A percentile compares a stretch with the other conserved stretches of the same genome.
phyloP scores from a whole-genome alignment of 2,797 vertebrate genomes.

The Crenuchus spilurus region DNA sequence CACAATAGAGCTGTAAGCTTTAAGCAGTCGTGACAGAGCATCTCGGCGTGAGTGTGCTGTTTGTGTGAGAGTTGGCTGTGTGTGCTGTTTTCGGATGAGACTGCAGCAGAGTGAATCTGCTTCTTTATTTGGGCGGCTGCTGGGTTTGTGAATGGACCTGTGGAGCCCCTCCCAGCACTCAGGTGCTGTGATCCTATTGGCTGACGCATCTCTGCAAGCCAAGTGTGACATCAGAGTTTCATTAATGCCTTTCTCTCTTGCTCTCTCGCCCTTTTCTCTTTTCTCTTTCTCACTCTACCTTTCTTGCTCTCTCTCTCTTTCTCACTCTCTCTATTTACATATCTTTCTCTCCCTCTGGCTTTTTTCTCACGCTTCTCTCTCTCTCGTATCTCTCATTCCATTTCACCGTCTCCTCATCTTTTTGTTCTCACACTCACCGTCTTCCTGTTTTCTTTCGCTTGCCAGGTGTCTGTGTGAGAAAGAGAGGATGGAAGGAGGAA shows the following conservation, averaged over 20 bases:
- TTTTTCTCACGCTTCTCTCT: constrained; percentile 15
- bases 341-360: constrained; percentile 20
- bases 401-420: constrained; percentile 26
- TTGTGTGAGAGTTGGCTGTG: constrained; percentile 34
- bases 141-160: constrained; percentile 60
- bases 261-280: constrained; percentile 12
- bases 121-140: constrained; percentile 45
- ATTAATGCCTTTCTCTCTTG: constrained; percentile 58
- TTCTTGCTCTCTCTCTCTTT: background rate
- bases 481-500: background rate
- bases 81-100: constrained; percentile 38
- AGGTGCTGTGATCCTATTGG: constrained; percentile 61
- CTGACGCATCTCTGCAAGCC: constrained; percentile 67
- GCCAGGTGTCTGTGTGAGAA: constrained; percentile 56
- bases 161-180: constrained; percentile 55
- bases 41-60: background rate
- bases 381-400: constrained; percentile 3
- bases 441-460: constrained; percentile 3
- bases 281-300: background rate
- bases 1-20: background rate
- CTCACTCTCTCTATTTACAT: background rate
- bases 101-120: constrained; percentile 48
- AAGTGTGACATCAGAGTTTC: constrained; percentile 66
- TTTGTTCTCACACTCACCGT: constrained; percentile 16
- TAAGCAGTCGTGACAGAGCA: constrained; percentile 11